phyloP scores from a whole-genome alignment of 2,113 vertebrate genomes.

The Passer montanus region DNA sequence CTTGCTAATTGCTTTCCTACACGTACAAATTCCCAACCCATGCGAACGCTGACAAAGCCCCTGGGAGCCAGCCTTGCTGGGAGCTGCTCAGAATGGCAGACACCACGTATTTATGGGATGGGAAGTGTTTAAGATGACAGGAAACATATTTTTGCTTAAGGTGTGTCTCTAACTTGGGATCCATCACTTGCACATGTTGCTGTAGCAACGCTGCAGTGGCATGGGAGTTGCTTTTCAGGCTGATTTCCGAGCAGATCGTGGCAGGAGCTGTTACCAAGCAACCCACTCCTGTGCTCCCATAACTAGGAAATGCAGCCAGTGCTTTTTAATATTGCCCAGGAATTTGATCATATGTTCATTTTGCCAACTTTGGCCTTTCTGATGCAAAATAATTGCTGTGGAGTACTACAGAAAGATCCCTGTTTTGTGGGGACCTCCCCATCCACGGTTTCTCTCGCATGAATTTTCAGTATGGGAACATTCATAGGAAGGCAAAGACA shows the following conservation, averaged over 20 bases:
- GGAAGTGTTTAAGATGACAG: constrained; percentile 4
- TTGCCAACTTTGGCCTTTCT: constrained; percentile 60
- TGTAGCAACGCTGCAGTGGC: constrained; percentile 77
- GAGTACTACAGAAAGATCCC: constrained; percentile 10
- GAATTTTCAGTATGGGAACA: neutral
- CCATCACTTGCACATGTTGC: constrained; percentile 76
- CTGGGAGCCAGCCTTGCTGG: neutral
- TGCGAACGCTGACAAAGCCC: neutral
- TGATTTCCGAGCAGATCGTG: constrained; percentile 78
- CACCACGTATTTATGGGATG: neutral
- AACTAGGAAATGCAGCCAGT: constrained; percentile 68
- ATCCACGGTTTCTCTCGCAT: neutral
- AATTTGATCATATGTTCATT: constrained; percentile 60
- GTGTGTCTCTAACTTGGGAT: constrained; percentile 62
- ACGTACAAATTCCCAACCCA: neutral
- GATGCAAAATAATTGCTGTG: constrained; percentile 48
- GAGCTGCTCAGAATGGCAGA: constrained; percentile 26
- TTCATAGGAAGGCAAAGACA: neutral
- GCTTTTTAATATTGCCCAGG: constrained; percentile 22
- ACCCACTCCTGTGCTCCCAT: constrained; percentile 74
- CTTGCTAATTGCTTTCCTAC: neutral
- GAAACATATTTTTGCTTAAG: constrained; percentile 56
- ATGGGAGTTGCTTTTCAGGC: constrained; percentile 80
- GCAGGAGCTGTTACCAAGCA: constrained; percentile 81
- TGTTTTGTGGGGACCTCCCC: neutral